These are phyloP conservation scores for Isoperla grammatica DNA, from an alignment of 2,888 invertebrate species.

Conservation along the genomic window DNA sequence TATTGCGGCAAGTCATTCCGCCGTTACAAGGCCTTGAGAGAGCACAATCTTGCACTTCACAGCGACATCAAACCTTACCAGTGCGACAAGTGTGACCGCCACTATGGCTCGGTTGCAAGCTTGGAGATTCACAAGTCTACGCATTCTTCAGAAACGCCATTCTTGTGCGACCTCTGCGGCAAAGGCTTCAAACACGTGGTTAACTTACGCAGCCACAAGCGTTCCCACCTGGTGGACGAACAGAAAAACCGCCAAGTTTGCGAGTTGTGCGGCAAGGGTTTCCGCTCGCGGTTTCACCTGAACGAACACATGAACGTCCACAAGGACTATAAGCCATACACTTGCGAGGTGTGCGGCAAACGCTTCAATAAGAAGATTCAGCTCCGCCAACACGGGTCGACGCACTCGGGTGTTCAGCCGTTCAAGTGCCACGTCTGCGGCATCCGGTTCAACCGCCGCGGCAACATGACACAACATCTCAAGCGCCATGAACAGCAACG, in stretches of 20 bases:
- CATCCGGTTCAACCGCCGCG: slow-evolving; percentile 39
- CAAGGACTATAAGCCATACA: slow-evolving; percentile 39
- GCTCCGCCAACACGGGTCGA: slow-evolving; percentile 39
- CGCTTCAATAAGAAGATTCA: slow-evolving; percentile 42
- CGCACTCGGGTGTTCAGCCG: slow-evolving; percentile 37
- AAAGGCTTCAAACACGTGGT: slow-evolving; percentile 41
- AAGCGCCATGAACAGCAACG: slow-evolving; percentile 39
- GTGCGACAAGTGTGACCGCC: slow-evolving; percentile 38
- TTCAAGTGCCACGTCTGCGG: slow-evolving; percentile 39
- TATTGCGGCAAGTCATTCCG: slow-evolving; percentile 25
- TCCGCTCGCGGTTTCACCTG: slow-evolving; percentile 45
- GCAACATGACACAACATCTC: slow-evolving; percentile 41
- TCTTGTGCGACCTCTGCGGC: slow-evolving; percentile 42
- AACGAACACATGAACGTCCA: slow-evolving; percentile 47
- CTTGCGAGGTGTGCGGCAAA: slow-evolving; percentile 45
- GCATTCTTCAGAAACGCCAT: slow-evolving; percentile 35
- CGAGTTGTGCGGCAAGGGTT: slow-evolving; percentile 44
- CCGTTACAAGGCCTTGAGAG: slow-evolving; percentile 34
- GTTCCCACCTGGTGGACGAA: slow-evolving; percentile 39
- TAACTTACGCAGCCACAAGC: slow-evolving; percentile 40
- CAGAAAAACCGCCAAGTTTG: slow-evolving; percentile 42
- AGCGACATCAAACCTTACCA: slow-evolving; percentile 35
- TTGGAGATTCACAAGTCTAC: slow-evolving; percentile 40
- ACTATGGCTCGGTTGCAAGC: slow-evolving; percentile 38
- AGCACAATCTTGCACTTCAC: slow-evolving; percentile 36